Percentiles rank a stretch among this genome's conserved stretches.
Conservation (phyloP, 2,113 vertebrate genomes). For the Clinocottus analis region DNA sequence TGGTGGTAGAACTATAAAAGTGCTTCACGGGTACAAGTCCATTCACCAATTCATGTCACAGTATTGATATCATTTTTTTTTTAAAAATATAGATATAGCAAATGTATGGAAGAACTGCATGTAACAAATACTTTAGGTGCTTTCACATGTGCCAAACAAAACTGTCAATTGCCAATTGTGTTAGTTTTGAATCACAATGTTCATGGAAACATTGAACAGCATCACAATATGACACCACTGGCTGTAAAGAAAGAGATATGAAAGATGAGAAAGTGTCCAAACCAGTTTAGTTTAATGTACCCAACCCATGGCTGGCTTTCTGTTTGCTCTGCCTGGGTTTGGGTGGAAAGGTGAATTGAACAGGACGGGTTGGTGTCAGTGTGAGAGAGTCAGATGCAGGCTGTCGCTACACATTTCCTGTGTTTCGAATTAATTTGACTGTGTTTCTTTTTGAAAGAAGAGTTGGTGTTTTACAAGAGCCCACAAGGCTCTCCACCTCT, state of each 20-base stretch:
- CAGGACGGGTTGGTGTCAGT: conserved; percentile 18
- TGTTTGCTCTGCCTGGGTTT: neutral
- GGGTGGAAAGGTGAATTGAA: neutral
- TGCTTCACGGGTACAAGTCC: neutral
- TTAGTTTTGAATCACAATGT: neutral
- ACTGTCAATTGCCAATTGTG: neutral
- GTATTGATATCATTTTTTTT: neutral
- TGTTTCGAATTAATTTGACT: conserved; percentile 20
- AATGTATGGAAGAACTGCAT: neutral
- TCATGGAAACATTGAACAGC: neutral
- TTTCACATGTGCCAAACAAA: neutral
- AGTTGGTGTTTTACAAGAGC: conserved; percentile 20
- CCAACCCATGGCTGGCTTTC: conserved; percentile 18
- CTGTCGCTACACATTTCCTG: conserved; percentile 55
- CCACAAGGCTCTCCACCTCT: neutral
- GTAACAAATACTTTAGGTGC: neutral
- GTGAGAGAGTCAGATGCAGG: conserved; percentile 9
- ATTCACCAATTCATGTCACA: neutral
- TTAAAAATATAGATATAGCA: neutral
- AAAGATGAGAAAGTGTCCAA: neutral
- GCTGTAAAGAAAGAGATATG: neutral
- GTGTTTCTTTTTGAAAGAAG: conserved; percentile 20
- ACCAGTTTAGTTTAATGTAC: conserved; percentile 3
- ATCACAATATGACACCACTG: neutral
- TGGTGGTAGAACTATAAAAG: neutral